Evolutionary conservation across 2,797 vertebrate species (phyloP), one percentile per base, ranked within the genome.

Genomic region (Vultur gryphus): DNA sequence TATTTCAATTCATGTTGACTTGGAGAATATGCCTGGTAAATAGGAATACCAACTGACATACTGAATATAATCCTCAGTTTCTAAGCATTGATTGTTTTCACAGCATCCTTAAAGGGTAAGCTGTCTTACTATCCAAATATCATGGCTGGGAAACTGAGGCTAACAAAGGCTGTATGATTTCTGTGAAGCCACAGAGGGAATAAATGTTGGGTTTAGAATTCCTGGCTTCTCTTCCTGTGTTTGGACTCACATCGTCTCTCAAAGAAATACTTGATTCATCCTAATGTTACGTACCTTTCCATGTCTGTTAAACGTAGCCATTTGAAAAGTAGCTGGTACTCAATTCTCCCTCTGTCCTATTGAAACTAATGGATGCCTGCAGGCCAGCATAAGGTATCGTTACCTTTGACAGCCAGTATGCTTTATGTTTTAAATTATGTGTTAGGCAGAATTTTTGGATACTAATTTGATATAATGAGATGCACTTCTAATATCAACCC

Each of bases 341-440:
- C 90, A 73, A 28, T 94, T 93, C 85, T 89, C 75, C 55, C 70
- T 79, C 62, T 95, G 62, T 93, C 90, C 95, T 82, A 29, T 90
- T 94, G 93, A 95, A 95, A 92, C 83, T 95, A 97, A 95, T 89
- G 81, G 93, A 54, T 83, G 77, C 94, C 97, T 95, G 59, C 41
- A 92, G 94, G 95, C 88, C 80, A 78, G 88, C 78, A 43, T 83
- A 70, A 95, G 93, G 95, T 97, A 83, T 90, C 37, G 44, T 90
- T 97, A 95, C 93, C 94, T 96, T 95, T 96, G 94, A 96, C 91
- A 95, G 81, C 83, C 92, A 73, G 77, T 89, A 52, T 94, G 84
- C 79, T 97, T 97, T 96, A 95, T 95, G 92, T 95, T 96, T 95
- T 95, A 93, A 95, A 97, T 94, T 95, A 95, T 43, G 83, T 92